Evolutionary conservation across 2,797 vertebrate species (phyloP), one percentile per base, ranked within the genome.

Genomic region (Tauraco hartlaubi): DNA sequence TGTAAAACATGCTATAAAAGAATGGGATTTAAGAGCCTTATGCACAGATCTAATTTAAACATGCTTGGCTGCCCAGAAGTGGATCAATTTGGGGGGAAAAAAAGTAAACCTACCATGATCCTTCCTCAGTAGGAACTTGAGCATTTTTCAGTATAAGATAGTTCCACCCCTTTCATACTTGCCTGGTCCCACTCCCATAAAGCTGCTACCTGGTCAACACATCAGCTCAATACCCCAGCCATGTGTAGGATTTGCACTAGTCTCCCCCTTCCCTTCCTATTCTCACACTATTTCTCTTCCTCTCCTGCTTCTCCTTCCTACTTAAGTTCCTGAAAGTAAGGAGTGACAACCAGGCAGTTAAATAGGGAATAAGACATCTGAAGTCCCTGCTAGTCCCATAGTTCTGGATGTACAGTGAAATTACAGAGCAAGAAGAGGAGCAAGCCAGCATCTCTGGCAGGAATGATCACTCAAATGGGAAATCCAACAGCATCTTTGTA

Each of bases 11-110:
- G 43, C 55, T 56, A 26, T 29, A 37, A 83, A 67, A 72, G 41
- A 64, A 43, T 6, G 46, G 69, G 76, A 74, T 78, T 85, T 88
- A 85, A 78, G 29, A 72, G 73, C 48, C 74, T 91, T 94, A 96
- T 81, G 52, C 48, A 73, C 64, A 55, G 62, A 90, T 66, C 17
- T 14, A 80, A 86, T 92, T 94, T 63, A 88, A 93, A 73, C 44
- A 58, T 2, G 2, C 66, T 67, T 69, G 91, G 85, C 55, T 90
- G 71, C 35, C 49, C 85, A 91, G 56, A 63, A 81, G 13, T 10
- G 54, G 63, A 76, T 61, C 43, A 49, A 12, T 79, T 95, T 37
- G 20, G 12, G 37, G 20, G 12, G 33, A 41, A 67, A 73, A 87
- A 69, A 78, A 73, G 23, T 9, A 66, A 84, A 44, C 16, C 25